These are phyloP conservation scores for Gobio gobio DNA, from an alignment of 2,113 vertebrate genomes.

Conservation along the genomic window DNA sequence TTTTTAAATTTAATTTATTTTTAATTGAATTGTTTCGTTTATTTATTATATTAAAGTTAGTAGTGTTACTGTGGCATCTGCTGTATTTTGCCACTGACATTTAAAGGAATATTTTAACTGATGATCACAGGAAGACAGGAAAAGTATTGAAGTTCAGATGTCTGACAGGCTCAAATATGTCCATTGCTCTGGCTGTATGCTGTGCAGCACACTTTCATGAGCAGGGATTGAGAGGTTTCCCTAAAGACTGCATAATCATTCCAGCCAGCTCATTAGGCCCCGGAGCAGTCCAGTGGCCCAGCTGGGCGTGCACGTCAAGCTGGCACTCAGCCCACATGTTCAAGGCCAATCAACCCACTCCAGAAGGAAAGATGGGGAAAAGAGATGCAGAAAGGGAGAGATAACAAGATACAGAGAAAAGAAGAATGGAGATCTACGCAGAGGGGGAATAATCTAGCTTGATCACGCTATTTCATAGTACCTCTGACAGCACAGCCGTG, in stretches of 20 bases:
- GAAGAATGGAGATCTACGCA: conserved; percentile 17
- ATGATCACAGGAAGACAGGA: not conserved
- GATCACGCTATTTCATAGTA: not conserved
- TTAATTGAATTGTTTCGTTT: too few relatives aligned
- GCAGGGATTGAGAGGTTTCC: conserved; percentile 36
- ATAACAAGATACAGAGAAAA: conserved; percentile 22
- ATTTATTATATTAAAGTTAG: too few relatives aligned
- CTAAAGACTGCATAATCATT: conserved; percentile 47
- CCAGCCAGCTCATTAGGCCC: conserved; percentile 45
- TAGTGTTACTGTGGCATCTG: not conserved
- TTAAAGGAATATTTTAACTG: not conserved
- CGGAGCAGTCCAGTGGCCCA: conserved; percentile 25
- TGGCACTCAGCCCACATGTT: conserved; percentile 32
- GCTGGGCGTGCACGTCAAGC: not conserved
- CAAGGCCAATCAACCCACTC: conserved; percentile 38
- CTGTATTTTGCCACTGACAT: not conserved
- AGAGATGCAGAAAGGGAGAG: conserved; percentile 7
- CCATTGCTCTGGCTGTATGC: conserved; percentile 51
- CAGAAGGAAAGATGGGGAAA: conserved; percentile 7
- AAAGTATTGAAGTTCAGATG: not conserved
- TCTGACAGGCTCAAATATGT: not conserved
- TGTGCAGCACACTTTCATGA: conserved; percentile 15
- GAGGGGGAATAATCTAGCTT: conserved; percentile 32
- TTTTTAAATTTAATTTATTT: too few relatives aligned
- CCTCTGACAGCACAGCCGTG: not conserved